phyloP scores from a whole-genome alignment of 1,140 invertebrate genomes.

The Portunus trituberculatus region DNA sequence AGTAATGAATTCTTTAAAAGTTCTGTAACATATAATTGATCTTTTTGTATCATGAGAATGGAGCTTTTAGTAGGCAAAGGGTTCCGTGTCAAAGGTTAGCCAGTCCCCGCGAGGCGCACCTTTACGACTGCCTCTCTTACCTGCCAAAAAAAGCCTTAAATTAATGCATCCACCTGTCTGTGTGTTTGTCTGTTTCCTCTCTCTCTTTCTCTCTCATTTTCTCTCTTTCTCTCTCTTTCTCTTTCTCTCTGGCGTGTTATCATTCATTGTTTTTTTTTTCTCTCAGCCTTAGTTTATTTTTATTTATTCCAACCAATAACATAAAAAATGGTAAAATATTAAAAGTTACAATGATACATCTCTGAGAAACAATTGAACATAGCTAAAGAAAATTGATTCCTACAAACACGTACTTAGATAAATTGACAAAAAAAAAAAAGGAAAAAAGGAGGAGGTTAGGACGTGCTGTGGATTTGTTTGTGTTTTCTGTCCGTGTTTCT shows the following conservation, averaged over 20 bases:
- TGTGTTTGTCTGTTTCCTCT: conserved; percentile 2
- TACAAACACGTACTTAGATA: background rate
- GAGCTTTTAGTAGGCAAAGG: too few relatives aligned
- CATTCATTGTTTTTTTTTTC: background rate
- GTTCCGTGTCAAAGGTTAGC: too few relatives aligned
- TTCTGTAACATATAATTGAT: too few relatives aligned
- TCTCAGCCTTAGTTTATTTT: background rate
- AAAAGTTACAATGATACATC: background rate
- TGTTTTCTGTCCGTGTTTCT: too few relatives aligned
- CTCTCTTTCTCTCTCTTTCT: background rate
- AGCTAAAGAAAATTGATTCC: background rate
- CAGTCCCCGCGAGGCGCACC: background rate
- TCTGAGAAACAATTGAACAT: background rate
- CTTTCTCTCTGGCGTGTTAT: background rate
- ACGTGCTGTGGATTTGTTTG: too few relatives aligned
- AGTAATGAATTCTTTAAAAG: too few relatives aligned
- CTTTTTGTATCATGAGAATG: too few relatives aligned
- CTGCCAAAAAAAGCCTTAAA: conserved; percentile 14
- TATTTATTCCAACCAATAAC: background rate
- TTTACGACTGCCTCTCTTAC: background rate
- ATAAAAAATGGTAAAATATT: background rate
- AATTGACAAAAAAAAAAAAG: background rate
- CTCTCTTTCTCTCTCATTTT: background rate
- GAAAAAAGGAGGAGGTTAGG: background rate
- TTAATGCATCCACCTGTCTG: background rate